Evolutionary conservation across 2,888 invertebrate species (phyloP).

Genomic region (Drosophila phalerata): DNA sequence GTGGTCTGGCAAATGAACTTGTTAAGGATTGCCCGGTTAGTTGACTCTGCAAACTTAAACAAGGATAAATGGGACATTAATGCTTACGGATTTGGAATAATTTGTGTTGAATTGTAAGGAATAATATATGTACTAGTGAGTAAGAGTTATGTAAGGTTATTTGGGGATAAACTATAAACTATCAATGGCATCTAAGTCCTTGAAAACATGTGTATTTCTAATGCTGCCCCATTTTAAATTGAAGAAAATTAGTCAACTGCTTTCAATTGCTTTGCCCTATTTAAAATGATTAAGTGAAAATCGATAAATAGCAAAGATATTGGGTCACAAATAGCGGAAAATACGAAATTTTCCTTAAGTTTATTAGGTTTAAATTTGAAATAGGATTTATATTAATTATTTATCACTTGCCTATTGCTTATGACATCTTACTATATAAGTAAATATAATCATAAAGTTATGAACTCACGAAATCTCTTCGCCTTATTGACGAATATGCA

Average conservation of each 20-base stretch:
- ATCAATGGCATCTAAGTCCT: slow-evolving; percentile 14
- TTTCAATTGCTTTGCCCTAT: slow-evolving; percentile 22
- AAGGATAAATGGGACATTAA: slow-evolving; percentile 14
- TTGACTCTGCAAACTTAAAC: slow-evolving; percentile 22
- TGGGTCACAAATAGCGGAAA: slow-evolving; percentile 18
- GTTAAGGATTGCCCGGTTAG: slow-evolving; percentile 28
- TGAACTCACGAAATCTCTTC: too few relatives aligned
- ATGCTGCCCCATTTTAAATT: neutral
- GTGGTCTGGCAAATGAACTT: slow-evolving; percentile 47
- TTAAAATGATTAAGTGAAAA: slow-evolving; percentile 23
- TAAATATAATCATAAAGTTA: too few relatives aligned
- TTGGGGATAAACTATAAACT: neutral
- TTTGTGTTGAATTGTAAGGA: slow-evolving; percentile 12
- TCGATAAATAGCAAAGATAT: slow-evolving; percentile 28
- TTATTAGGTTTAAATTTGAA: too few relatives aligned
- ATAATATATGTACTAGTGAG: neutral
- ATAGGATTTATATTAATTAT: too few relatives aligned
- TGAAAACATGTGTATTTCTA: neutral
- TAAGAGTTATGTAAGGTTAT: neutral
- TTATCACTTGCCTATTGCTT: too few relatives aligned
- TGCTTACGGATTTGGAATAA: slow-evolving; percentile 21
- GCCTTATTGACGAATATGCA: neutral
- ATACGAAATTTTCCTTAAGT: neutral
- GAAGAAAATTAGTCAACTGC: slow-evolving; percentile 6
- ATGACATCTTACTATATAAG: too few relatives aligned